Base-by-base conservation (phyloP, 2,888 invertebrate species). In the Tetheella fluctuosa region DNA sequence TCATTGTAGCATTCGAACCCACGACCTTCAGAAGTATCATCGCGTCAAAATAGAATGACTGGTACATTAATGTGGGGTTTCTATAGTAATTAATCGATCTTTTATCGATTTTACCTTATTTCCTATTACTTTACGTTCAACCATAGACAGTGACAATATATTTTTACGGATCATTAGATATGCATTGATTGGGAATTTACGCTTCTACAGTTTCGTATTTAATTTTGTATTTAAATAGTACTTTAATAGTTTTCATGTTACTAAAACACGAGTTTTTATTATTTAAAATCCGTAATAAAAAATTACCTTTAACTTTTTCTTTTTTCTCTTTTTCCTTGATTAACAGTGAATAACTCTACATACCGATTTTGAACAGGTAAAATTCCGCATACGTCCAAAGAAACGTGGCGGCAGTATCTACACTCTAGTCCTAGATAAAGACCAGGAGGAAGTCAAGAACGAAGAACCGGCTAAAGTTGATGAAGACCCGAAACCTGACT, bases 381-480 rank as follows among this genome's bases (percentile, higher is more conserved):
- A 93, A 69, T 92, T 93, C 71, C 86, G 91, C 1, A 81, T 92
- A 5, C 80, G 90, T 1, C 89, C 89, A 0, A 90, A 90, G 66
- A 91, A 91, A 59, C 87, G 90, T 0, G 92, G 92, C 1, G 89
- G 90, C 37, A 88, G 83, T 58, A 79, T 85, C 0, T 91, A 88
- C 72, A 89, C 90, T 0, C 72, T 92, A 1, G 88, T 91, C 0
- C 64, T 80, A 17, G 86, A 83, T 13, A 85, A 86, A 12, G 81
- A 80, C 4, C 72, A 54, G 17, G 73, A 75, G 5, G 79, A 80
- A 23, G 61, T 62, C 52, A 82, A 80, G 56, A 56, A 23, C 20
- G 81, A 77, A 37, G 79, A 78, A 42, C 74, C 63, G 73, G 17
- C 23, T 55, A 55, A 55, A 20, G 20, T 20, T 10, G 54, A 55